Evolutionary conservation across 2,113 vertebrate genomes (phyloP).

Genomic region (Gymnocephalus cernua): DNA sequence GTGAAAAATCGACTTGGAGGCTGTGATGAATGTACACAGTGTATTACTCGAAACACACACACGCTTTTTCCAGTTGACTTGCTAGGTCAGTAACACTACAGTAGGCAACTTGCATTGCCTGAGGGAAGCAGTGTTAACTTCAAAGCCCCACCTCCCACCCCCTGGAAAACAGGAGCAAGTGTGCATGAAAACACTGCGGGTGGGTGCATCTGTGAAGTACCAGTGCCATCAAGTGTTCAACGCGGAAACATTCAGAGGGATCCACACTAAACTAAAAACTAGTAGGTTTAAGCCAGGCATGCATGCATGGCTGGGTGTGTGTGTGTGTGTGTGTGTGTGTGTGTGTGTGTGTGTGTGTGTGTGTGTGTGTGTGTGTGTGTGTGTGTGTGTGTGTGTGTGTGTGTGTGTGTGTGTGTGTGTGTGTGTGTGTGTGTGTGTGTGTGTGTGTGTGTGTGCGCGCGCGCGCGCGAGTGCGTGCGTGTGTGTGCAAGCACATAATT

Average conservation of each 20-base stretch:
- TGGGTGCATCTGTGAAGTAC: slow-evolving; percentile 57
- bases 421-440: too few species aligned
- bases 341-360: not conserved
- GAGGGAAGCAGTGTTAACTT: slow-evolving; percentile 73
- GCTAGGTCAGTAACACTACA: slow-evolving; percentile 71
- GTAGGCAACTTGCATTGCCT: slow-evolving; percentile 78
- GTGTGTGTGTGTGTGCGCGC: too few species aligned
- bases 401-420: too few species aligned
- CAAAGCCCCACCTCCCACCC: slow-evolving; percentile 62
- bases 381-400: too few species aligned
- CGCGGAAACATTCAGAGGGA: slow-evolving; percentile 13
- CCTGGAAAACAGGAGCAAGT: slow-evolving; percentile 65
- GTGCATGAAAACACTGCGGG: slow-evolving; percentile 60
- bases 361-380: not conserved
- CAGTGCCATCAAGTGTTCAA: slow-evolving; percentile 77
- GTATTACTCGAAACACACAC: slow-evolving; percentile 53
- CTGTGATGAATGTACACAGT: slow-evolving; percentile 70
- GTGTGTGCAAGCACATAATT: slow-evolving; percentile 21
- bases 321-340: slow-evolving; percentile 16
- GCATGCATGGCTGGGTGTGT: slow-evolving; percentile 18
- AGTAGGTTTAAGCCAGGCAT: slow-evolving; percentile 19
- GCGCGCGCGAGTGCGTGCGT: too few species aligned
- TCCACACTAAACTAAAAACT: not conserved
- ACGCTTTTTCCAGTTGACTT: slow-evolving; percentile 66
- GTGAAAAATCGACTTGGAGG: slow-evolving; percentile 16